A percentile compares a stretch with the other conserved stretches of the same genome.
phyloP scores from a whole-genome alignment of 2,797 vertebrate genomes.

The Sardinella longiceps region DNA sequence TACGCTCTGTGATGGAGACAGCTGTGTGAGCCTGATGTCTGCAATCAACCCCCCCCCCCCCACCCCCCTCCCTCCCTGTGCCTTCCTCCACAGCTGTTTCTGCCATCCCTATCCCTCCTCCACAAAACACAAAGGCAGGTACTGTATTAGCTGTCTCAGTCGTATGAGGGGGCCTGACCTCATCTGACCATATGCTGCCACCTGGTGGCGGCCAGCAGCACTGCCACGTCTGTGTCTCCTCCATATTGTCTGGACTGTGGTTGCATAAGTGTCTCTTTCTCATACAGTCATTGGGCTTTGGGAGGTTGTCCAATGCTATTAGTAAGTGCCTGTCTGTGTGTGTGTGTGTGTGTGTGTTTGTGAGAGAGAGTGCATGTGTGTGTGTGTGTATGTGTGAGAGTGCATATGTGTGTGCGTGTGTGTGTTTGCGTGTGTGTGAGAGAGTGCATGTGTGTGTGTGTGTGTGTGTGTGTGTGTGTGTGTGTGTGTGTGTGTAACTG shows the following conservation, averaged over 20 bases:
- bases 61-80: conserved; percentile 34
- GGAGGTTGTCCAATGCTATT: background rate
- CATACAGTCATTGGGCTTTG: conserved; percentile 14
- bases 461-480: background rate
- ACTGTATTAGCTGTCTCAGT: conserved; percentile 66
- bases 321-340: background rate
- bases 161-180: conserved; percentile 54
- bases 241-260: background rate
- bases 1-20: background rate
- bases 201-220: conserved; percentile 26
- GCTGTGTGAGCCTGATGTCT: background rate
- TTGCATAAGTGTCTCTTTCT: background rate
- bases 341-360: conserved; percentile 18
- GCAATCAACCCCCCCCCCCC: background rate
- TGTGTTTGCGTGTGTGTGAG: background rate
- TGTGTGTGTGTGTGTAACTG: background rate
- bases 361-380: background rate
- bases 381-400: background rate
- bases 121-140: conserved; percentile 81
- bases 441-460: background rate
- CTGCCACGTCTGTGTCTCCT: conserved; percentile 6
- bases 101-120: conserved; percentile 73
- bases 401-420: background rate
- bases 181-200: conserved; percentile 43
- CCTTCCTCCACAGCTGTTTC: conserved; percentile 78